phyloP scores from a whole-genome alignment of 1,140 invertebrate species.

The Leptinotarsa undecemlineata region DNA sequence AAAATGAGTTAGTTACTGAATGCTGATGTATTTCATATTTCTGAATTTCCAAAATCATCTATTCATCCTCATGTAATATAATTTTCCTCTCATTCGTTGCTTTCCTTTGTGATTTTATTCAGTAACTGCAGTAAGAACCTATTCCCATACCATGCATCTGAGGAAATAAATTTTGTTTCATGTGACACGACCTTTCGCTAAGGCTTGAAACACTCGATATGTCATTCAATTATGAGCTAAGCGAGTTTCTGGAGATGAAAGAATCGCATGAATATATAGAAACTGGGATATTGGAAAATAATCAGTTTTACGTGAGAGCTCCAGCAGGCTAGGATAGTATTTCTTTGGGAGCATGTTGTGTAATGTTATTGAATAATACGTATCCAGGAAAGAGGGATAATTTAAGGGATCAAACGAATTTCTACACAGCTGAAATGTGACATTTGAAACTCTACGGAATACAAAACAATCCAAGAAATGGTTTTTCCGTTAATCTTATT shows the following conservation, averaged over 20 bases:
- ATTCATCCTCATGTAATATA: too few relatives aligned
- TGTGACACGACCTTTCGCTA: too few relatives aligned
- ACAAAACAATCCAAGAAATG: neutral
- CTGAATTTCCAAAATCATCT: too few relatives aligned
- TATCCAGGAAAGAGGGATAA: neutral
- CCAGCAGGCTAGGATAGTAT: neutral
- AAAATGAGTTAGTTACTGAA: too few relatives aligned
- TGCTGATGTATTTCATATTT: too few relatives aligned
- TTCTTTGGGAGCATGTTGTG: neutral
- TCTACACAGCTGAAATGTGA: neutral
- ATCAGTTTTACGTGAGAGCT: neutral
- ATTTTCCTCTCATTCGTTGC: too few relatives aligned
- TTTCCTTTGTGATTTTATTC: too few relatives aligned
- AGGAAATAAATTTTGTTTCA: too few relatives aligned
- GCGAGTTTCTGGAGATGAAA: neutral
- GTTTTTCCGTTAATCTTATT: neutral
- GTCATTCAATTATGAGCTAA: neutral
- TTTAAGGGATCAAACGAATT: neutral
- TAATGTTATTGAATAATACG: neutral
- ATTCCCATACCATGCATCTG: too few relatives aligned
- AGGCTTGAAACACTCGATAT: neutral
- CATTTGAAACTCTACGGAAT: neutral
- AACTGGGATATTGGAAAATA: neutral
- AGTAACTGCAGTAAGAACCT: too few relatives aligned
- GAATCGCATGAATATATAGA: slow-evolving; percentile 6